Conservation (phyloP, 1,140 invertebrate genomes). For the Drosophila insularis region DNA sequence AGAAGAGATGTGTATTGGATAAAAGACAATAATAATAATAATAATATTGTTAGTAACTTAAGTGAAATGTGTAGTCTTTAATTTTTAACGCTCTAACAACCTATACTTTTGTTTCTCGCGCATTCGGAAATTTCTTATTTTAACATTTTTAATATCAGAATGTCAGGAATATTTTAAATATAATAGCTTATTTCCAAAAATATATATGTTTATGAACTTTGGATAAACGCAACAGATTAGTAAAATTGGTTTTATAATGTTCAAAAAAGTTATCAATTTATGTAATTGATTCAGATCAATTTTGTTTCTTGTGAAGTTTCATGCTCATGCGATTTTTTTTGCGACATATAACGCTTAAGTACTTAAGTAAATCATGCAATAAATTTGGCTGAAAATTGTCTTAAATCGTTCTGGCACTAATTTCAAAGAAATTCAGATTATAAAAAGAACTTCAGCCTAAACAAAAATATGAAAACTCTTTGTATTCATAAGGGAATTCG, state of each 20-base stretch:
- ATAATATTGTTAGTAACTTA: slow-evolving; percentile 64
- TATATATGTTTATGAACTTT: not conserved
- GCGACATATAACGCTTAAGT: slow-evolving; percentile 28
- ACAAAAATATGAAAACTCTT: not conserved
- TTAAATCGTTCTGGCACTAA: slow-evolving; percentile 18
- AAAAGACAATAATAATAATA: slow-evolving; percentile 58
- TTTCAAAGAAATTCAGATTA: no score
- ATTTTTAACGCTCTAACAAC: slow-evolving; percentile 5
- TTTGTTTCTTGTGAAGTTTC: slow-evolving; percentile 15
- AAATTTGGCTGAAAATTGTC: slow-evolving; percentile 2
- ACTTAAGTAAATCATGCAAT: slow-evolving; percentile 42
- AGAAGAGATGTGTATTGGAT: slow-evolving; percentile 74
- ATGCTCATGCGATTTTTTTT: slow-evolving; percentile 39
- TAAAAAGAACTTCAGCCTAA: not conserved
- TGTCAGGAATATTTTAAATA: not conserved
- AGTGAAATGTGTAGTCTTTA: slow-evolving; percentile 15
- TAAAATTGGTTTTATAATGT: not conserved
- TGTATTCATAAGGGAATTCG: no score
- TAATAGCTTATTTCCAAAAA: not conserved
- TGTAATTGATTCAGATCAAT: not conserved
- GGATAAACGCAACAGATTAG: not conserved
- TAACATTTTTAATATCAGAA: slow-evolving; percentile 1
- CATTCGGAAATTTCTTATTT: not conserved
- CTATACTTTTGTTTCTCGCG: slow-evolving; percentile 51
- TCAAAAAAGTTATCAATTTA: not conserved